Conservation (phyloP, 37 sponge, comb jelly and placozoan species). For the Cliona cf. orientalis region DNA sequence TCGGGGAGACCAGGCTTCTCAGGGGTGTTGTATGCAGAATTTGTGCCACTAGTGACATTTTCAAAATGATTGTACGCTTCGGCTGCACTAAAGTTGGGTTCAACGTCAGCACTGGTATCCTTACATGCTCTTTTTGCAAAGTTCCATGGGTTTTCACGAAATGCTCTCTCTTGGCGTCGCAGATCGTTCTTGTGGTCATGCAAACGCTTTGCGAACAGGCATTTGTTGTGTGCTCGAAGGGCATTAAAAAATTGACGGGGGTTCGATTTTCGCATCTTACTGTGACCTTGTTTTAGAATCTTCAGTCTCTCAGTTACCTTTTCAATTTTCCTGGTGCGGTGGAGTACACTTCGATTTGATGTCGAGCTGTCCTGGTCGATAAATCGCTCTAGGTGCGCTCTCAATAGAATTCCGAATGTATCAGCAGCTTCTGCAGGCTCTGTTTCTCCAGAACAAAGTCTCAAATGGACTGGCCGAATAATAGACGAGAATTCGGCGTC, state of each 20-base stretch:
- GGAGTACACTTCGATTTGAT: not conserved
- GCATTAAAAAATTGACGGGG: not conserved
- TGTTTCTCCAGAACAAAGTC: not conserved
- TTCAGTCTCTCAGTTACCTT: not conserved
- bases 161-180: too few species aligned
- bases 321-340: conserved; percentile 1
- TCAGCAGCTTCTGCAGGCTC: not conserved
- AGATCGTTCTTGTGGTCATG: too few species aligned
- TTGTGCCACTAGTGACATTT: too few species aligned
- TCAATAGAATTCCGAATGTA: conserved; percentile 4
- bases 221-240: not conserved
- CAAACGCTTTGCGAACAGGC: not conserved
- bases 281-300: not conserved
- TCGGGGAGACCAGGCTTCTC: too few species aligned
- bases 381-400: not conserved
- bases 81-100: too few species aligned
- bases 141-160: too few species aligned
- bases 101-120: too few species aligned
- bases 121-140: too few species aligned
- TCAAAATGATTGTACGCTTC: too few species aligned
- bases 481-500: conserved; percentile 18
- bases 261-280: not conserved
- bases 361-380: not conserved
- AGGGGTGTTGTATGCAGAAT: too few species aligned
- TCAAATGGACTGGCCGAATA: not conserved